These are phyloP conservation scores for Odobenus rosmarus DNA, from an alignment of 2,113 vertebrate genomes.

Conservation along the genomic window DNA sequence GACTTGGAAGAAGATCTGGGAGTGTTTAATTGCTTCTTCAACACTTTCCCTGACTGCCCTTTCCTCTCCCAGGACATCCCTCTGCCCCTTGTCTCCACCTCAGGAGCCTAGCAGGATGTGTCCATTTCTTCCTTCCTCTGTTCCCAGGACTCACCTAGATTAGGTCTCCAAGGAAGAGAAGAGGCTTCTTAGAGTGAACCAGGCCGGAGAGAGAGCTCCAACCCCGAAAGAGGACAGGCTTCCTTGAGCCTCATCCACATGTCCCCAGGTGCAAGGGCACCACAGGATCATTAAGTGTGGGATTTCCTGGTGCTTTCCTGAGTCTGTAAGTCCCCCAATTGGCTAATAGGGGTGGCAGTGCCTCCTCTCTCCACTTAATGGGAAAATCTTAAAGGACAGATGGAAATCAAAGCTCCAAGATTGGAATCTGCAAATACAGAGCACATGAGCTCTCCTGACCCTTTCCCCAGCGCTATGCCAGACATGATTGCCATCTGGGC, in stretches of 20 bases:
- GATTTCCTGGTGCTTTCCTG: background rate
- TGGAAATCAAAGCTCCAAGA: background rate
- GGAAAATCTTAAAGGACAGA: background rate
- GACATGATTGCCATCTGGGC: background rate
- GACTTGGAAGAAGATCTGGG: too few species aligned
- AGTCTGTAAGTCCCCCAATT: background rate
- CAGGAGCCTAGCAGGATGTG: background rate
- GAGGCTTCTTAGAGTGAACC: background rate
- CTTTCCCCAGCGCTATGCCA: fast-evolving
- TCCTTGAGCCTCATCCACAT: background rate
- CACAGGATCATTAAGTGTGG: background rate
- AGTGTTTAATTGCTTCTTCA: too few species aligned
- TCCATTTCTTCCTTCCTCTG: background rate
- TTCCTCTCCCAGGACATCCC: background rate
- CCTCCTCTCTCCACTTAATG: background rate
- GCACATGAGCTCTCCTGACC: background rate
- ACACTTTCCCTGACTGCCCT: background rate
- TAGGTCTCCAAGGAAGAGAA: background rate
- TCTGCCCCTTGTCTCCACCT: background rate
- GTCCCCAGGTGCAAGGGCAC: background rate
- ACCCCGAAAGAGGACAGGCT: background rate
- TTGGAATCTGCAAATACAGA: background rate
- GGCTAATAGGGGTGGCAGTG: background rate
- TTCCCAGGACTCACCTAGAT: background rate
- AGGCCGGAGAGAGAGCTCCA: background rate